Evolutionary conservation across 2,888 invertebrate genomes (phyloP).

Genomic region (Drosophila greeni): DNA sequence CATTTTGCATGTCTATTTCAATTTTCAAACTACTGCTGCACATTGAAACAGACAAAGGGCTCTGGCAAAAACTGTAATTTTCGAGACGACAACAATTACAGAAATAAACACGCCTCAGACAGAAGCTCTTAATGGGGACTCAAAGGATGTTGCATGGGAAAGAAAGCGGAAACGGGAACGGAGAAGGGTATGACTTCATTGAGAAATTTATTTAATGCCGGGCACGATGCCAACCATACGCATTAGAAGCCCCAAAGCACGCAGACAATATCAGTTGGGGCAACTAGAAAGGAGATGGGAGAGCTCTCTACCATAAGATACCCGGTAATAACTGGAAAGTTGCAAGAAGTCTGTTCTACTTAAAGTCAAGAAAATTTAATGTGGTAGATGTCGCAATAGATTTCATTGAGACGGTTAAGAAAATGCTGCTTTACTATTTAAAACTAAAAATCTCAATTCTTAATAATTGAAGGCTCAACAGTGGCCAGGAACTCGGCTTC

Average conservation of each 20-base stretch:
- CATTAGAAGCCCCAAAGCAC: conserved; percentile 37
- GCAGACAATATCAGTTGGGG: conserved; percentile 24
- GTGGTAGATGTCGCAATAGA: neutral
- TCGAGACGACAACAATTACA: conserved; percentile 48
- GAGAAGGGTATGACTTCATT: conserved; percentile 41
- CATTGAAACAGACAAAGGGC: conserved; percentile 30
- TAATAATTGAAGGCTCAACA: neutral
- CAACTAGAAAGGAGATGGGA: neutral
- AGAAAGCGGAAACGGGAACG: neutral
- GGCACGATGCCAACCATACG: conserved; percentile 43
- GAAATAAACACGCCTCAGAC: conserved; percentile 36
- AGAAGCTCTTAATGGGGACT: conserved; percentile 37
- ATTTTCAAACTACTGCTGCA: conserved; percentile 31
- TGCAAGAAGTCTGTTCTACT: neutral
- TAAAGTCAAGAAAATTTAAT: neutral
- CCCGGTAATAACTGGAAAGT: neutral
- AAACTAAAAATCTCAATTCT: neutral
- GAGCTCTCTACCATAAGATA: conserved; percentile 2
- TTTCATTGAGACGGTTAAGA: neutral
- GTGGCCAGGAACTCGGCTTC: too few species aligned
- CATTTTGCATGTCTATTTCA: conserved; percentile 45
- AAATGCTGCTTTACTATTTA: too few species aligned
- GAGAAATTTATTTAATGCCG: conserved; percentile 51
- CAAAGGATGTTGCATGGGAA: conserved; percentile 34
- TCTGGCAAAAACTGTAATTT: conserved; percentile 43